Base-by-base conservation (phyloP, 2,797 vertebrate genomes). In the Sebastes glaucus region DNA sequence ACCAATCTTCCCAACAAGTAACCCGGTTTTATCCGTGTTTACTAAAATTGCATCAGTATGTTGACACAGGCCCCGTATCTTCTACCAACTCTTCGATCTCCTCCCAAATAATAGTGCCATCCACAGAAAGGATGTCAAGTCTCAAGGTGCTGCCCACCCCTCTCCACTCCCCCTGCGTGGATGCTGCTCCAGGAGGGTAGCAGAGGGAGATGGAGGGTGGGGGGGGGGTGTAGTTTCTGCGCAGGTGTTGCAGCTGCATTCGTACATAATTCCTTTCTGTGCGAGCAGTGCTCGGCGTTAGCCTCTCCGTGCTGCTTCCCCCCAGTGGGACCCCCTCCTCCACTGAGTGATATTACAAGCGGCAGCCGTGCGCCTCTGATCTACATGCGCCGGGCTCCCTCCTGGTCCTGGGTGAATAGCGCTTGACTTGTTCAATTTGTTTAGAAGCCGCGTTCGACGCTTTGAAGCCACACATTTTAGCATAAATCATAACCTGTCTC, bases 401-500 rank as follows among this genome's bases (percentile, higher is more conserved):
- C 85, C 83, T 84, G 93, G 95, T 96, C 96, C 96, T 96, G 92
- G 86, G 95, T 96, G 96, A 96, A 96, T 97, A 96, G 95, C 92
- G 93, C 93, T 96, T 97, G 96, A 97, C 96, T 96, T 97, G 96
- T 97, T 97, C 96, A 97, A 97, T 97, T 97, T 97, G 97, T 97
- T 97, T 94, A 94, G 93, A 96, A 95, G 94, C 93, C 89, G 90
- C 95, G 93, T 94, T 96, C 89, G 77, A 87, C 20, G 93, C 97
- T 97, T 97, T 97, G 97, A 97, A 96, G 96, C 95, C 95, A 94
- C 91, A 91, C 96, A 94, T 96, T 95, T 97, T 96, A 96, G 96
- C 96, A 97, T 97, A 97, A 96, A 96, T 96, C 96, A 97, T 96
- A 96, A 96, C 95, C 95, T 95, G 95, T 95, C 96, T 96, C 92